Conservation (phyloP, 2,797 vertebrate species). For the Malurus splendens region DNA sequence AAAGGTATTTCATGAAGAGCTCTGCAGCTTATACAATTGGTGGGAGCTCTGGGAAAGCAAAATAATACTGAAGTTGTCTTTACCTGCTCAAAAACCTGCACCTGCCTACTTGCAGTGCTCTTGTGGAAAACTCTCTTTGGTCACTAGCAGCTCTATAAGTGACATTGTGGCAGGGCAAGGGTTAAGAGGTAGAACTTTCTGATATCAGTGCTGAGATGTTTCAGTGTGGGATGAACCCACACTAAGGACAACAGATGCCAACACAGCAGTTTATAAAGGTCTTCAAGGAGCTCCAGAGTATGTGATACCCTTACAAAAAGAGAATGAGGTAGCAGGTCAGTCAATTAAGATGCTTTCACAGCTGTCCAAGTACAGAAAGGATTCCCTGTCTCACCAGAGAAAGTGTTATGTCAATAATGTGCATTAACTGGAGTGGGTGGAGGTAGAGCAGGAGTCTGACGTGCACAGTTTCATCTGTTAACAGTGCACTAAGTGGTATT, state of each 20-base stretch:
- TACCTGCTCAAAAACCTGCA: background rate
- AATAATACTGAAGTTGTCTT: background rate
- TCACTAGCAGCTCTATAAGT: fast-evolving
- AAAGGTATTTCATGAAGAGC: background rate
- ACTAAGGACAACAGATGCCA: background rate
- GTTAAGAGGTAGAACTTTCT: background rate
- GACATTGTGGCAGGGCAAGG: background rate
- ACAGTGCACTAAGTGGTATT: background rate
- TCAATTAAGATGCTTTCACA: background rate
- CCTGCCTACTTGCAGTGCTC: background rate
- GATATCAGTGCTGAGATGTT: background rate
- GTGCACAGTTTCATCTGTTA: background rate
- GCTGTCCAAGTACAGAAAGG: background rate
- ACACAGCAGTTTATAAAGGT: background rate
- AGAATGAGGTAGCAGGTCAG: background rate
- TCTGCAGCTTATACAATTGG: background rate
- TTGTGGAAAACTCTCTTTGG: background rate
- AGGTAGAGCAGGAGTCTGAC: background rate
- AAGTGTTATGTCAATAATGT: background rate
- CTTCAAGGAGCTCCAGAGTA: background rate
- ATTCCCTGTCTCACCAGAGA: background rate
- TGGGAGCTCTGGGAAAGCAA: background rate
- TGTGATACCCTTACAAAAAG: background rate
- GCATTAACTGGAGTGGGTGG: background rate
- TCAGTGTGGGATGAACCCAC: background rate